Conservation (phyloP, 2,797 vertebrate genomes). For the Rhabdophis nuchalis region DNA sequence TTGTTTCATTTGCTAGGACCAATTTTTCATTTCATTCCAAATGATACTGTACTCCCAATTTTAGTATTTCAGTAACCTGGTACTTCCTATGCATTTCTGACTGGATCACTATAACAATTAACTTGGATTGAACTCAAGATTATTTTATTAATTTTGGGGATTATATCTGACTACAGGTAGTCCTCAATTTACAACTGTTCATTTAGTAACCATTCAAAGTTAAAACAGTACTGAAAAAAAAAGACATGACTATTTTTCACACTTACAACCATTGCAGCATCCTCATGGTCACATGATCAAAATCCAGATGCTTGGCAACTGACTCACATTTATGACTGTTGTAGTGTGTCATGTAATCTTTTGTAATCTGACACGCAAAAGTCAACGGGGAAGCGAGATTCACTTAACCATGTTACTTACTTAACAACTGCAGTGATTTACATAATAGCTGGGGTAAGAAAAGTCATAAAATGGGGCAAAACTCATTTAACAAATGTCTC, state of each 20-base stretch:
- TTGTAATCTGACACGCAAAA: not conserved
- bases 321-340: too few species aligned
- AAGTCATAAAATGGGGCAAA: not conserved
- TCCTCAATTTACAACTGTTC: not conserved
- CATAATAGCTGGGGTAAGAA: not conserved
- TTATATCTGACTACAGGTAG: not conserved
- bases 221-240: not conserved
- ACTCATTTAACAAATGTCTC: not conserved
- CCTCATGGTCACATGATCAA: not conserved
- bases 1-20: not conserved
- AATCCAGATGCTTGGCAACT: not conserved
- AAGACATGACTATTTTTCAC: not conserved
- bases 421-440: not conserved
- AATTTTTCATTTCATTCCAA: not conserved
- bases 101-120: not conserved
- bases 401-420: not conserved
- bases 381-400: not conserved
- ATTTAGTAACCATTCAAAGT: not conserved
- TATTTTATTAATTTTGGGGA: not conserved
- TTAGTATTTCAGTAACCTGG: not conserved
- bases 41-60: not conserved
- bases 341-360: not conserved
- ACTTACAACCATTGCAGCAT: not conserved
- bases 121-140: not conserved
- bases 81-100: not conserved